phyloP scores from a whole-genome alignment of 2,113 vertebrate species.

The Atractosteus spatula region DNA sequence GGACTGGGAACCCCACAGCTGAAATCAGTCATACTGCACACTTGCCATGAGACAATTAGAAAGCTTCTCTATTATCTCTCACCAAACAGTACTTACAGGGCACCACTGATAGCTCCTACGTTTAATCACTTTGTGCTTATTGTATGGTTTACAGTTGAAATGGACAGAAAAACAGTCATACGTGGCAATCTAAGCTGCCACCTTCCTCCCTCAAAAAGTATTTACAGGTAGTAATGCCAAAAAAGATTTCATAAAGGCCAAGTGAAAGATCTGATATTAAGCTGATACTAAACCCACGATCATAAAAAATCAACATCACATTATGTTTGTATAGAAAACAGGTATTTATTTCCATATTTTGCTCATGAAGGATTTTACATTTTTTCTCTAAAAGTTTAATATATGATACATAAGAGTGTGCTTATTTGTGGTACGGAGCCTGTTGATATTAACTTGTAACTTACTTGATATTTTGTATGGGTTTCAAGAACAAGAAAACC shows the following conservation, averaged over 20 bases:
- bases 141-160: not conserved
- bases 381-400: too few species aligned
- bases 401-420: too few species aligned
- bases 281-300: not conserved
- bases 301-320: not conserved
- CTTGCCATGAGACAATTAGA: slow-evolving; percentile 72
- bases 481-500: not conserved
- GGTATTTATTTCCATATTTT: too few species aligned
- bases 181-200: not conserved
- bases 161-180: slow-evolving; percentile 10
- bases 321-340: too few species aligned
- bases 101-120: slow-evolving; percentile 47
- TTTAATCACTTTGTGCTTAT: slow-evolving; percentile 57
- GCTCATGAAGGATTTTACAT: too few species aligned
- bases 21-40: slow-evolving; percentile 69
- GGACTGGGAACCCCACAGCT: slow-evolving; percentile 64
- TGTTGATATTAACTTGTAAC: too few species aligned
- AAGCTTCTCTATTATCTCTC: slow-evolving; percentile 62
- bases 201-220: not conserved
- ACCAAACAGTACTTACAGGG: slow-evolving; percentile 55
- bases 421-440: too few species aligned
- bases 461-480: too few species aligned
- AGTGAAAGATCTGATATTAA: not conserved
- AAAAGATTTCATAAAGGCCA: not conserved
- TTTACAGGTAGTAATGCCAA: slow-evolving; percentile 13